These are phyloP conservation scores for Myrmecobius fasciatus DNA, from an alignment of 2,113 vertebrate species.

Conservation along the genomic window DNA sequence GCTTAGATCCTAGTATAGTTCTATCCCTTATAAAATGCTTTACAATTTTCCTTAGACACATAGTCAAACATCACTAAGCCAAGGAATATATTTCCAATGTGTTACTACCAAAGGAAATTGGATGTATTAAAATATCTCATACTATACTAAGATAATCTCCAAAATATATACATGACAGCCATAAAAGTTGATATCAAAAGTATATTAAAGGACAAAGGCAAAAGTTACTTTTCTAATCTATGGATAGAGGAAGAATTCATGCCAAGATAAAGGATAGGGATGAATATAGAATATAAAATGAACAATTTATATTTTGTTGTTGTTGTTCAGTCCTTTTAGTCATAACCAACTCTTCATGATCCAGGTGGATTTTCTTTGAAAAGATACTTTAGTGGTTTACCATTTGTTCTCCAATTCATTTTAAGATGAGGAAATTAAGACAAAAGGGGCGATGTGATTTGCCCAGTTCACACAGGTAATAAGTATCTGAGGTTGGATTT, in stretches of 20 bases:
- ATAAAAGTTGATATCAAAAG: background rate
- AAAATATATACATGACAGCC: background rate
- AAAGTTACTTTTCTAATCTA: background rate
- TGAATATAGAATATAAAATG: background rate
- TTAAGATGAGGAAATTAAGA: too few relatives aligned
- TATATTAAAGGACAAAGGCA: background rate
- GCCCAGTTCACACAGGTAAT: too few relatives aligned
- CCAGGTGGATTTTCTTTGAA: background rate
- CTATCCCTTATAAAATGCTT: background rate
- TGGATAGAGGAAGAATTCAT: background rate
- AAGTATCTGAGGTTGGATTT: too few relatives aligned
- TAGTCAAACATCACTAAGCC: background rate
- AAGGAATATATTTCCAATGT: background rate
- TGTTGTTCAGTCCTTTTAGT: background rate
- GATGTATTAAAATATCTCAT: background rate
- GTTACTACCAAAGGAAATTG: background rate
- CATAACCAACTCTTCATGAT: background rate
- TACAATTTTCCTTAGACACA: background rate
- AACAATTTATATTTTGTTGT: background rate
- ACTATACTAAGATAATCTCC: background rate
- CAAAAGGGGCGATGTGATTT: too few relatives aligned
- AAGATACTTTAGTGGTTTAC: too few relatives aligned
- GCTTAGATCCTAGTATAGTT: background rate
- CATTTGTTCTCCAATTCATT: too few relatives aligned
- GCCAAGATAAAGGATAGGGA: background rate